Evolutionary conservation across 53 echinoderm and acorn worm species (phyloP), one percentile per base, ranked within the genome.

Genomic region (Echinometra lucunter): DNA sequence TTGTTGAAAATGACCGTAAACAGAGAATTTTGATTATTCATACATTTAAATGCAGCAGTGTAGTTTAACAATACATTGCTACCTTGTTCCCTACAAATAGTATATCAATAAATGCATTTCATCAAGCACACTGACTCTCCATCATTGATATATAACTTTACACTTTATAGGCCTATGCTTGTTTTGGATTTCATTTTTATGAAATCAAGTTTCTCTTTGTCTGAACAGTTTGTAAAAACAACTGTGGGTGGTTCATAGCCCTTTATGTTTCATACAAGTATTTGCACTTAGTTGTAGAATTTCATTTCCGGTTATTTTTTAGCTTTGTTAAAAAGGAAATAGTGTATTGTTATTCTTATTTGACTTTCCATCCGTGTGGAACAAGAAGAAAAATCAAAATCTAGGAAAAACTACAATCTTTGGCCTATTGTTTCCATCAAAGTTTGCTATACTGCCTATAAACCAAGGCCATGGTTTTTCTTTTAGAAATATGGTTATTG

Each of bases 381-480:
- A 85, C 85, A 49, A 85, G 49, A 85, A 2, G 9, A 81, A 81
- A 1, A 44, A 81, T 21, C 23, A 21, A 81, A 53, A 44, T 15
- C 18, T 23, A 53, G 44, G 81, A 23, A 44, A 81, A 28, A 74
- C 8, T 35, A 2, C 17, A 74, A 74, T 74, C 74, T 74, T 32
- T 74, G 34, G 37, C 74, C 35, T 28, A 81, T 81, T 81, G 81
- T 81, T 81, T 44, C 44, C 81, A 81, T 81, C 47, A 85, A 11
- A 47, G n/a, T 53, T 16, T 85, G 85, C 49, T 28, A 6, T 85
- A 85, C 85, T 85, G 85, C 49, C 85, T 42, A 8, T 44, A 1
- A 6, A 15, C 49, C 85, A 85, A 85, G 85, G 85, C 85, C 85
- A 49, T 49, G 11, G 13, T 25, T 49, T 83, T 83, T 49, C 85